These are phyloP conservation scores for Enteromius thamalakanensis DNA, from an alignment of 2,797 vertebrate species.

Conservation along the genomic window DNA sequence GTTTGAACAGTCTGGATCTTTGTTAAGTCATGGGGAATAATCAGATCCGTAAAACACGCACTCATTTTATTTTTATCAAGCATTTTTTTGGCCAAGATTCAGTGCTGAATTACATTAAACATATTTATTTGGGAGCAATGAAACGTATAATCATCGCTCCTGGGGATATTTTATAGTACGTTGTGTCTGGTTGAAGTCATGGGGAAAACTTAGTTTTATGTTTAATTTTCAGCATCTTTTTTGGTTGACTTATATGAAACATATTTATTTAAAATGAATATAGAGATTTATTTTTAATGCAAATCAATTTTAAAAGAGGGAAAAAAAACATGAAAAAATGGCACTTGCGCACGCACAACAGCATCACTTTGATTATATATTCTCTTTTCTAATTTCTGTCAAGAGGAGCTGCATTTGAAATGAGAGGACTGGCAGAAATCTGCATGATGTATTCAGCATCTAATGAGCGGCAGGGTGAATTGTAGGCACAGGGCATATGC, in stretches of 20 bases:
- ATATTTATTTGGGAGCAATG: conserved; percentile 18
- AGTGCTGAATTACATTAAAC: neutral
- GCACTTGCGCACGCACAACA: neutral
- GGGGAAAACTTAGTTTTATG: neutral
- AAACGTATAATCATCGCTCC: conserved; percentile 39
- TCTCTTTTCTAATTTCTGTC: conserved; percentile 56
- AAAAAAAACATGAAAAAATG: neutral
- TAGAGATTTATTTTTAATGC: neutral
- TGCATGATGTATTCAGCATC: conserved; percentile 58
- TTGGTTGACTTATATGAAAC: neutral
- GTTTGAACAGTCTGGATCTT: conserved; percentile 33
- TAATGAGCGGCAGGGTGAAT: conserved; percentile 59
- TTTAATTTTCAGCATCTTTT: neutral
- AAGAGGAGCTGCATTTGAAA: conserved; percentile 58
- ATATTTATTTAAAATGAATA: neutral
- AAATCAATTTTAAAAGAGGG: neutral
- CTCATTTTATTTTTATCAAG: neutral
- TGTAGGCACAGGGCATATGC: conserved; percentile 55
- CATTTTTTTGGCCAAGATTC: neutral
- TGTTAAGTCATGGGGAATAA: conserved; percentile 21
- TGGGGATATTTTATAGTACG: conserved; percentile 7
- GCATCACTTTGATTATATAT: conserved; percentile 53
- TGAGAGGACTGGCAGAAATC: conserved; percentile 55
- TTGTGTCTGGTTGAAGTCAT: conserved; percentile 6
- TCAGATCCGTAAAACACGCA: neutral